phyloP scores from a whole-genome alignment of 2,888 invertebrate species.

The Keiferia lycopersicella region DNA sequence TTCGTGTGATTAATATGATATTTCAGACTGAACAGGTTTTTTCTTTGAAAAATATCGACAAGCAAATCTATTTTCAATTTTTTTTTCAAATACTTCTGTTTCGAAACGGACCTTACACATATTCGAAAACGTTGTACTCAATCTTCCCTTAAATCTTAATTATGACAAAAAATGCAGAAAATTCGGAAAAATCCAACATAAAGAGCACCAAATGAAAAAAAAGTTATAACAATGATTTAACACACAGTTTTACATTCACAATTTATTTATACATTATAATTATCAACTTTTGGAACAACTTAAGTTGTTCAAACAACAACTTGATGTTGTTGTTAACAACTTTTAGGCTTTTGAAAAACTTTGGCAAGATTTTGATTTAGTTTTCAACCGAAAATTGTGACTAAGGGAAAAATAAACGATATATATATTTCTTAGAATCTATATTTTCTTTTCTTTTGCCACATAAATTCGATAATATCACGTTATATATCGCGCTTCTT shows the following conservation, averaged over 20 bases:
- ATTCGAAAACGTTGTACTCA: constrained; percentile 21
- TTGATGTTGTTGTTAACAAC: too few species aligned
- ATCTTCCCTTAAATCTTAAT: constrained; percentile 22
- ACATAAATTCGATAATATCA: constrained; percentile 78
- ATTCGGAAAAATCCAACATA: constrained; percentile 30
- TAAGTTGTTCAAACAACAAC: neutral
- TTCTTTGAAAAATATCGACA: too few species aligned
- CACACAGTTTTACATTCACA: neutral
- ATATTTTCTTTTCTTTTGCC: constrained; percentile 54
- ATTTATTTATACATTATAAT: neutral
- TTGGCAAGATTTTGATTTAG: constrained; percentile 42
- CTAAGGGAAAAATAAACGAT: constrained; percentile 41
- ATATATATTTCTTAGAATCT: constrained; percentile 37
- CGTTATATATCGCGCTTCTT: constrained; percentile 37
- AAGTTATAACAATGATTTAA: constrained; percentile 13
- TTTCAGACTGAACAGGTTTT: too few species aligned
- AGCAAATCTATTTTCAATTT: neutral
- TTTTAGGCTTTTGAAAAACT: constrained; percentile 34
- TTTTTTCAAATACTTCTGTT: neutral
- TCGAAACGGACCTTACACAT: neutral
- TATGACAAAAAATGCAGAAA: constrained; percentile 32
- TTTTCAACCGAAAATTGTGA: constrained; percentile 39
- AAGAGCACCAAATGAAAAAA: constrained; percentile 30
- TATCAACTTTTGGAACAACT: neutral
- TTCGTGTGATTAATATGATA: too few species aligned